Evolutionary conservation across 2,113 vertebrate species (phyloP).

Genomic region (Ciconia boyciana): DNA sequence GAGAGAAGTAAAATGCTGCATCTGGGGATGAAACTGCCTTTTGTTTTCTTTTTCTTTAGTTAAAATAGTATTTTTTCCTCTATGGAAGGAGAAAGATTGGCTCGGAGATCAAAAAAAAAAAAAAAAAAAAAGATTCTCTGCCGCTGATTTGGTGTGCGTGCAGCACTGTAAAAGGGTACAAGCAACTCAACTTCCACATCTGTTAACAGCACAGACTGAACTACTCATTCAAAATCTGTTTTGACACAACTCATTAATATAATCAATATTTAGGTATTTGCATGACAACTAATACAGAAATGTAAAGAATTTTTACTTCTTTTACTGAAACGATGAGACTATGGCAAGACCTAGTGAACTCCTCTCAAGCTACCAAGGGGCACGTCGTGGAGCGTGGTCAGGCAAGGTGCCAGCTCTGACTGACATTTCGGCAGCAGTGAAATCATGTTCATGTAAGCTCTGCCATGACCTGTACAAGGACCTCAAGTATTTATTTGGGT

Average conservation of each 20-base stretch:
- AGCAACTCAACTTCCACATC: neutral
- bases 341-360: neutral
- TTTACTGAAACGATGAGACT: neutral
- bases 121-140: neutral
- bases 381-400: rapidly evolving
- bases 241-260: neutral
- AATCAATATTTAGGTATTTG: neutral
- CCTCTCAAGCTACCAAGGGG: neutral
- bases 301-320: neutral
- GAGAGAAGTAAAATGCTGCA: constrained; percentile 45
- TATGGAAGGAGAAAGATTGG: neutral
- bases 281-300: neutral
- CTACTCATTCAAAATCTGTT: neutral
- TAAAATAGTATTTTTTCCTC: constrained; percentile 28
- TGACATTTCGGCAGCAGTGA: neutral
- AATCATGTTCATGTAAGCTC: neutral
- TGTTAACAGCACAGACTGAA: neutral
- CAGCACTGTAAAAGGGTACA: neutral
- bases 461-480: neutral
- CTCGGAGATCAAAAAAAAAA: neutral
- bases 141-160: neutral
- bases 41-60: neutral
- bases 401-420: neutral
- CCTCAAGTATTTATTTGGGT: neutral
- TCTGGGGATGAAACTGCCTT: neutral